Evolutionary conservation across 2,113 vertebrate genomes (phyloP).

Genomic region (Menidia beryllina): DNA sequence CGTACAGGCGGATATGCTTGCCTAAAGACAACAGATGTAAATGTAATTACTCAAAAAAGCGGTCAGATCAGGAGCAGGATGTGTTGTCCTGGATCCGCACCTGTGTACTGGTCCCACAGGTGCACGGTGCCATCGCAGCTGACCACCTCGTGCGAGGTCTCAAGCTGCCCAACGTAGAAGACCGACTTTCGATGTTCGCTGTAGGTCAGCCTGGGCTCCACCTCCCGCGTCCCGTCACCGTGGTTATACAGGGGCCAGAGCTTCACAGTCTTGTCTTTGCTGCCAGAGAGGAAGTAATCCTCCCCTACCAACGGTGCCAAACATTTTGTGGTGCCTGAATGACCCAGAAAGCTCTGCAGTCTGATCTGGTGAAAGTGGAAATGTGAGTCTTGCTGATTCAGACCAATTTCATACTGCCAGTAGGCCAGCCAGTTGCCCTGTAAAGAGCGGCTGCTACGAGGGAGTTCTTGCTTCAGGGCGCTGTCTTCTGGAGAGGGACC

Average conservation of each 20-base stretch:
- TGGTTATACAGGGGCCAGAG: slow-evolving; percentile 96
- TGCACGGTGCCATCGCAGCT: slow-evolving; percentile 97
- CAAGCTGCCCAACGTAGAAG: slow-evolving; percentile 92
- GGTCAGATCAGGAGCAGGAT: neutral
- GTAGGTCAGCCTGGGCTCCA: slow-evolving; percentile 87
- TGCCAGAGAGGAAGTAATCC: slow-evolving; percentile 96
- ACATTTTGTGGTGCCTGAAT: slow-evolving; percentile 91
- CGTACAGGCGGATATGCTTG: slow-evolving; percentile 90
- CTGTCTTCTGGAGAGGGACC: slow-evolving; percentile 83
- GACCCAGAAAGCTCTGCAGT: slow-evolving; percentile 94
- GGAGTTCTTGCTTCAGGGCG: slow-evolving; percentile 90
- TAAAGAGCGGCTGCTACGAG: slow-evolving; percentile 87
- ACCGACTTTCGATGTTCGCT: slow-evolving; percentile 91
- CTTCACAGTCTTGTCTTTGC: slow-evolving; percentile 96
- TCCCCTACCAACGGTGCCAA: slow-evolving; percentile 89
- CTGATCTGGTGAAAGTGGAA: slow-evolving; percentile 99
- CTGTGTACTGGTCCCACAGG: slow-evolving; percentile 96
- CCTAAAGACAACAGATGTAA: slow-evolving; percentile 74
- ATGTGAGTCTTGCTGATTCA: slow-evolving; percentile 92
- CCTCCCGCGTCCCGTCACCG: slow-evolving; percentile 90
- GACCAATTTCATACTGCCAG: slow-evolving; percentile 98
- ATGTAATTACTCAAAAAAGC: neutral
- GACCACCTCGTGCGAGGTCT: slow-evolving; percentile 90
- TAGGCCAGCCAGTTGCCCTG: slow-evolving; percentile 98
- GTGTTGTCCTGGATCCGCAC: slow-evolving; percentile 69